These are phyloP conservation scores for Folsomia manolachei DNA, from an alignment of 2,888 invertebrate genomes.

Conservation along the genomic window DNA sequence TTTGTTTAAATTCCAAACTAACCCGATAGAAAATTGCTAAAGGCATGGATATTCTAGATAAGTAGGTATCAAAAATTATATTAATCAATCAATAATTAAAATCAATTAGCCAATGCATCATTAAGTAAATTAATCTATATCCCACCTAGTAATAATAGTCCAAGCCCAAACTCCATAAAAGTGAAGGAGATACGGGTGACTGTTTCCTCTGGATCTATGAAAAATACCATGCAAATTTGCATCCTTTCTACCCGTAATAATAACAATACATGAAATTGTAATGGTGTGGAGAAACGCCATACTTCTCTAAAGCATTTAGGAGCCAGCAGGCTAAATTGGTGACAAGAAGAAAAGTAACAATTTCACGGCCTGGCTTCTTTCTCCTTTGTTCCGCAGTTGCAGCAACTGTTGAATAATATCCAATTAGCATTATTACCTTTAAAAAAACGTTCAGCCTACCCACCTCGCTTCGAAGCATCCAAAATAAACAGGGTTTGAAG, in stretches of 20 bases:
- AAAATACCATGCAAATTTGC: background rate
- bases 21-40: conserved; percentile 60
- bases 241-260: background rate
- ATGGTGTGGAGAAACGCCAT: too few species aligned
- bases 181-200: conserved; percentile 55
- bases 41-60: conserved; percentile 55
- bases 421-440: background rate
- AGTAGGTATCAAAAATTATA: too few species aligned
- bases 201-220: conserved; percentile 53
- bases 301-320: conserved; percentile 59
- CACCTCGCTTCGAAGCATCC: conserved; percentile 76
- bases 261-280: too few species aligned
- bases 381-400: conserved; percentile 65
- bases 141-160: conserved; percentile 54
- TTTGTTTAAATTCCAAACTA: too few species aligned
- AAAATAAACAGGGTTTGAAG: conserved; percentile 87
- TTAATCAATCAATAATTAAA: too few species aligned
- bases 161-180: conserved; percentile 55
- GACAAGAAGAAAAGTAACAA: conserved; percentile 85
- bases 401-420: background rate
- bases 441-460: background rate
- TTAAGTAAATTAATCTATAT: background rate
- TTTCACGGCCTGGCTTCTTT: conserved; percentile 86
- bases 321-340: conserved; percentile 88
- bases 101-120: background rate